These are phyloP conservation scores for Amia ocellicauda DNA, from an alignment of 2,113 vertebrate species.

Conservation along the genomic window DNA sequence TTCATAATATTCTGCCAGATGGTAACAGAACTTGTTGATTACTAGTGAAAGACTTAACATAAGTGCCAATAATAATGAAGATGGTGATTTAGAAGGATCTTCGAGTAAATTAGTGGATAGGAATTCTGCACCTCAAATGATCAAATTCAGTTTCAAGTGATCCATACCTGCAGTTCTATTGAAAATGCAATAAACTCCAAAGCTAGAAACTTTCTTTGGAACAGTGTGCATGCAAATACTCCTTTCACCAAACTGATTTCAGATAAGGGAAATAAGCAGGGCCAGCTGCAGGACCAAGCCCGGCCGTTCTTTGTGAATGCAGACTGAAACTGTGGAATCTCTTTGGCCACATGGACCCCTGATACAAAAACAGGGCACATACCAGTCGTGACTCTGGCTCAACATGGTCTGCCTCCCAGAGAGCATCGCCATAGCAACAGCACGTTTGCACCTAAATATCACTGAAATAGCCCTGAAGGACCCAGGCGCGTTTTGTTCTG, in stretches of 20 bases:
- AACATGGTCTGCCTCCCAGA: slow-evolving; percentile 18
- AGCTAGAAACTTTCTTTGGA: neutral
- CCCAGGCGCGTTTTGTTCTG: too few species aligned
- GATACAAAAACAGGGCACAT: slow-evolving; percentile 20
- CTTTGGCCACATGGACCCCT: neutral
- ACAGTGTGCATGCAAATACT: neutral
- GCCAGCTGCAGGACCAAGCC: neutral
- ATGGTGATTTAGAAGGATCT: too few species aligned
- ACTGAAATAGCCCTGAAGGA: neutral
- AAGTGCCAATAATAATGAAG: too few species aligned
- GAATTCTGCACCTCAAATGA: too few species aligned
- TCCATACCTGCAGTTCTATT: too few species aligned
- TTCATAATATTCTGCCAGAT: too few species aligned
- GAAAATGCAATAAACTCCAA: too few species aligned
- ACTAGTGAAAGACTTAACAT: too few species aligned
- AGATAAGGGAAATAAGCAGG: neutral
- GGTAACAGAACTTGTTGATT: too few species aligned
- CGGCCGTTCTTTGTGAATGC: neutral
- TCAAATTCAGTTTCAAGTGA: too few species aligned
- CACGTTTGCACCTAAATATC: slow-evolving; percentile 25
- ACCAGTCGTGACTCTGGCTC: slow-evolving; percentile 12
- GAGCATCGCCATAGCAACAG: slow-evolving; percentile 29
- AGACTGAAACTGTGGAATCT: neutral
- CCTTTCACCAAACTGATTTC: neutral
- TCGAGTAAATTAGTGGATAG: too few species aligned